Base-by-base conservation (phyloP, 2,797 vertebrate species). In the Pristis pectinata region DNA sequence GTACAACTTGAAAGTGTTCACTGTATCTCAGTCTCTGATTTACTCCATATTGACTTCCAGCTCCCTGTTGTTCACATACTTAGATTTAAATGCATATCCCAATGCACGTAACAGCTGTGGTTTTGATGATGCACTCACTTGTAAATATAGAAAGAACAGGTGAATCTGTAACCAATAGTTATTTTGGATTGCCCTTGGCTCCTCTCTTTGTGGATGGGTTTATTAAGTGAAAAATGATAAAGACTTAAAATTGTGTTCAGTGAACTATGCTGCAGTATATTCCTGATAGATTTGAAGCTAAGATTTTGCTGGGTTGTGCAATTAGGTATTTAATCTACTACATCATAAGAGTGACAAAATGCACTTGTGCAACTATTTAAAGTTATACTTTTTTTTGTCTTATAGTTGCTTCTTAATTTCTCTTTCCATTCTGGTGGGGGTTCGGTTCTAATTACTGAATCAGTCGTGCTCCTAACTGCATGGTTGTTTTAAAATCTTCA, bases 61-160 rank as follows among this genome's bases (percentile, higher is more conserved):
- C 67, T 44, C 64, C 24, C 64, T 11, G 37, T 37, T 27, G 61
- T 24, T n/a, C 9, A 17, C n/a, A 67, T 70, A 94, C 44, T 49
- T 15, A 34, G 27, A 74, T 30, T 72, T 74, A 44, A 94, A 13
- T 2, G 19, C 89, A 93, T 15, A 30, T 27, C 59, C 15, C 30
- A 30, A 15, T 72, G 13, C 2, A 34, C 9, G 24, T 49, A n/a
- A 53, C 27, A 22, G 44, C 70, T 53, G 44, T 27, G 70, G 49
- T 94, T 53, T 53, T 44, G 70, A 93, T 70, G 37, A 56, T 74
- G 70, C 17, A 53, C 30, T 91, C 17, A 53, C 41, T 74, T 76
- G 92, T 53, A 76, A 94, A 92, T 67, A 37, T 92, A 67, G 61
- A 17, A 92, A 53, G 53, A 87, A 92, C 41, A 93, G 92, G 67